A percentile compares a stretch with the other conserved stretches of the same genome.
These are phyloP conservation scores for Gallirallus australis DNA, from an alignment of 2,797 vertebrate genomes.

Conservation along the genomic window DNA sequence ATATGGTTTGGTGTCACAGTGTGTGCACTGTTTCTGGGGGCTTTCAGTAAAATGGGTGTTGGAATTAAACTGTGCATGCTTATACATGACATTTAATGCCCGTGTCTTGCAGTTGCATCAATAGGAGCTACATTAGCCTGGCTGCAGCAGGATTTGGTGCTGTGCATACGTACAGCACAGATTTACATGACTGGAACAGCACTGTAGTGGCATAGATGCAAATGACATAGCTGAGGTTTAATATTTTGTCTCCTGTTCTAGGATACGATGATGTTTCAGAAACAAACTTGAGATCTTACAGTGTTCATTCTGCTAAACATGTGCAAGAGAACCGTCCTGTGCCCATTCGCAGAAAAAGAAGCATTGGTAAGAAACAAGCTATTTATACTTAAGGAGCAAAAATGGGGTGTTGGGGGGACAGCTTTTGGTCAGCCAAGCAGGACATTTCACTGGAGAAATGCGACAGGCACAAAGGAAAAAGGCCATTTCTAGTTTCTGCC, in stretches of 20 bases:
- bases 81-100: background rate
- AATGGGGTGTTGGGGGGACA: background rate
- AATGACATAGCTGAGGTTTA: background rate
- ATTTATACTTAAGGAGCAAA: background rate
- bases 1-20: background rate
- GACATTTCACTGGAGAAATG: slow-evolving; percentile 44
- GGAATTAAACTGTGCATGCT: background rate
- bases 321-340: slow-evolving; percentile 88
- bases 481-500: slow-evolving; percentile 45
- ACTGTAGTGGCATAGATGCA: accelerated
- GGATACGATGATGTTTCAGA: slow-evolving; percentile 88
- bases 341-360: slow-evolving; percentile 91
- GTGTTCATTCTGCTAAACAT: slow-evolving; percentile 85
- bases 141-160: background rate
- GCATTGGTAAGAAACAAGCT: slow-evolving; percentile 86
- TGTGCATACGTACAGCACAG: background rate
- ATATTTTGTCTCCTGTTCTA: slow-evolving; percentile 43
- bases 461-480: background rate
- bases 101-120: background rate
- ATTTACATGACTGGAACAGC: background rate
- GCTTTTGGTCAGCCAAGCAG: slow-evolving; percentile 45
- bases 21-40: background rate
- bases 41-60: background rate
- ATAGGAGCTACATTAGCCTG: background rate
- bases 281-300: slow-evolving; percentile 85